phyloP scores from a whole-genome alignment of 2,888 invertebrate genomes.

The Mechanitis messenoides region DNA sequence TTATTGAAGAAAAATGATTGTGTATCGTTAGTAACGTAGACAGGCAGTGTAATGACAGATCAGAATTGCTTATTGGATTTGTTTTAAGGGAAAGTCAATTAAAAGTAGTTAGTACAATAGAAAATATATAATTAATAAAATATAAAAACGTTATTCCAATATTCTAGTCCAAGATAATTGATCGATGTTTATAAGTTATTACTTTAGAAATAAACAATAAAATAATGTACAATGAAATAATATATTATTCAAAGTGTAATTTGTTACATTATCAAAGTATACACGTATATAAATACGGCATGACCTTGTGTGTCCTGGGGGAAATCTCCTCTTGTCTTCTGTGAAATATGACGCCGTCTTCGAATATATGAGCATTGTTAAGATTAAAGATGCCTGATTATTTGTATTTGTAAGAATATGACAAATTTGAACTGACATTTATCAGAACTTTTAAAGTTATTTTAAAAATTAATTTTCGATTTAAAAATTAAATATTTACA shows the following conservation, averaged over 20 bases:
- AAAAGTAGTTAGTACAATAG: too few species aligned
- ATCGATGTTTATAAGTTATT: too few species aligned
- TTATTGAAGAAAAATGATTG: too few species aligned
- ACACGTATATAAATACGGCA: constrained; percentile 23
- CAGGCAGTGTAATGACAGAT: too few species aligned
- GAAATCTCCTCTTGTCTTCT: constrained; percentile 41
- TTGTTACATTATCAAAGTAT: constrained; percentile 17
- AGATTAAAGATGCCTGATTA: constrained; percentile 3
- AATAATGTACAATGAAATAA: neutral
- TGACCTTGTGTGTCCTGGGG: constrained; percentile 41
- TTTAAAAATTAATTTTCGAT: too few species aligned
- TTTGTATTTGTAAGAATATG: constrained; percentile 4
- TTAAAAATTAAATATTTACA: too few species aligned
- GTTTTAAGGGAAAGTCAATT: too few species aligned
- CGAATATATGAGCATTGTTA: constrained; percentile 7
- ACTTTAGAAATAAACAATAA: neutral
- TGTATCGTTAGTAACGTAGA: too few species aligned
- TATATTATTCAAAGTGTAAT: constrained; percentile 7
- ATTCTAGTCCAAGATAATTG: too few species aligned
- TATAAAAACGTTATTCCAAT: too few species aligned
- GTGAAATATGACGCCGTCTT: constrained; percentile 38
- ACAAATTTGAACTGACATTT: neutral
- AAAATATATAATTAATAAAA: too few species aligned
- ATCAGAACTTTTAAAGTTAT: neutral
- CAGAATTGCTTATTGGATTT: too few species aligned